Percentiles rank a stretch among this genome's conserved stretches.
Conservation (phyloP, 2,797 vertebrate genomes). For the Centroberyx gerrardi region DNA sequence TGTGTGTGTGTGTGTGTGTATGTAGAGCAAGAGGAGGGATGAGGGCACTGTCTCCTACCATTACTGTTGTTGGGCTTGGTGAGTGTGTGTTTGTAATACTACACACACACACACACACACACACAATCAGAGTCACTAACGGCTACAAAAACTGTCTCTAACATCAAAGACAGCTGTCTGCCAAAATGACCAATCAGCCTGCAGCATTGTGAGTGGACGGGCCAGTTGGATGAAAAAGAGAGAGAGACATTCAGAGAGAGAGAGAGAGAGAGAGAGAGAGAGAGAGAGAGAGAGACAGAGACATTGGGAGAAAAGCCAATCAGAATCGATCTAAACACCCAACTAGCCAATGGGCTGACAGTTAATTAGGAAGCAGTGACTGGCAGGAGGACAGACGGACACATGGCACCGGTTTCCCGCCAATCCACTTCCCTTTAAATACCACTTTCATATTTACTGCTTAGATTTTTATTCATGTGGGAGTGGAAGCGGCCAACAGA, state of each 20-base stretch:
- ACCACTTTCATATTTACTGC: conserved; percentile 17
- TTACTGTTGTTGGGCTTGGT: conserved; percentile 35
- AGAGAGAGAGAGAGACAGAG: not conserved
- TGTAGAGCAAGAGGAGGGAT: not conserved
- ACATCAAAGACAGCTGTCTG: conserved; percentile 39
- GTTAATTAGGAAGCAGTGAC: conserved; percentile 53
- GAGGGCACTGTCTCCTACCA: conserved; percentile 24
- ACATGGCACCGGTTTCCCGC: conserved; percentile 35
- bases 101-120: conserved; percentile 5
- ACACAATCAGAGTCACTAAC: not conserved
- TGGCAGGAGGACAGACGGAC: conserved; percentile 29
- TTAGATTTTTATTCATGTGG: conserved; percentile 31
- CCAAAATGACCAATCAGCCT: conserved; percentile 55
- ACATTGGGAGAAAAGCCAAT: conserved; percentile 49
- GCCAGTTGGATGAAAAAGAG: conserved; percentile 54
- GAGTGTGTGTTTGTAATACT: conserved; percentile 17
- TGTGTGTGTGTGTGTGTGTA: conserved; percentile 1
- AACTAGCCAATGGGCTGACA: conserved; percentile 48
- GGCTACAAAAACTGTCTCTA: conserved; percentile 32
- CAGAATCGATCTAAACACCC: conserved; percentile 37
- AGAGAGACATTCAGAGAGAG: conserved; percentile 9
- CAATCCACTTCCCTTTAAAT: conserved; percentile 45
- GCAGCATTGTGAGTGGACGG: conserved; percentile 1
- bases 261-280: too few relatives aligned
- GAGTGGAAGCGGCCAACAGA: conserved; percentile 11